A percentile compares a stretch with the other conserved stretches of the same genome.
Evolutionary conservation across 1,140 invertebrate species (phyloP).

Genomic region (Meteorus sp.): DNA sequence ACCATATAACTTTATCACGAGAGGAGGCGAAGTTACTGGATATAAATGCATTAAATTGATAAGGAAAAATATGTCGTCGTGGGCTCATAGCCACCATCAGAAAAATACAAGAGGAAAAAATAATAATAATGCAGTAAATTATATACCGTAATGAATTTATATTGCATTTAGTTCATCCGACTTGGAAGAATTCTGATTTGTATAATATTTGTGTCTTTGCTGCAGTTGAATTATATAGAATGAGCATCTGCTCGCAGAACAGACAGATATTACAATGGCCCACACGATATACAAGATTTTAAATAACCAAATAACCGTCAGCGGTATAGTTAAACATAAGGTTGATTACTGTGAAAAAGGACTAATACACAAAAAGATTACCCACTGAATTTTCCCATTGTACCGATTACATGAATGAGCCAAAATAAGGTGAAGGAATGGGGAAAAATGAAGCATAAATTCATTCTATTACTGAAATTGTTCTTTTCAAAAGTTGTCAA

Average conservation of each 20-base stretch:
- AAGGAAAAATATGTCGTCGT: constrained; percentile 45
- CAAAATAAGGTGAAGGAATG: not conserved
- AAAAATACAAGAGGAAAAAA: constrained; percentile 8
- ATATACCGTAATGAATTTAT: not conserved
- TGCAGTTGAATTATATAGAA: not conserved
- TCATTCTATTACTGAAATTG: too few relatives aligned
- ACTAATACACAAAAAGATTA: constrained; percentile 9
- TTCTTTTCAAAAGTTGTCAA: too few relatives aligned
- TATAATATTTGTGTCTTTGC: constrained; percentile 15
- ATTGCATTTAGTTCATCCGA: not conserved
- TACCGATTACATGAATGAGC: constrained; percentile 9
- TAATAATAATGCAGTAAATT: constrained; percentile 7
- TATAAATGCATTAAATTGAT: constrained; percentile 49
- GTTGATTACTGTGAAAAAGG: constrained; percentile 23
- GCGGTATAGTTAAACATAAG: constrained; percentile 29
- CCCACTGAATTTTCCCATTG: too few relatives aligned
- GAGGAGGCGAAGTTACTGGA: constrained; percentile 52
- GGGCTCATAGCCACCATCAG: constrained; percentile 11
- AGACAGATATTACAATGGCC: constrained; percentile 16
- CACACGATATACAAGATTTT: constrained; percentile 20
- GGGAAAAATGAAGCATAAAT: too few relatives aligned
- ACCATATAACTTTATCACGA: constrained; percentile 54
- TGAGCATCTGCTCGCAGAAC: constrained; percentile 11
- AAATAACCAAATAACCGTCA: constrained; percentile 23
- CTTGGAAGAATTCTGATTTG: not conserved